Conservation (phyloP, 2,113 vertebrate species). For the Acanthochromis polyacanthus region DNA sequence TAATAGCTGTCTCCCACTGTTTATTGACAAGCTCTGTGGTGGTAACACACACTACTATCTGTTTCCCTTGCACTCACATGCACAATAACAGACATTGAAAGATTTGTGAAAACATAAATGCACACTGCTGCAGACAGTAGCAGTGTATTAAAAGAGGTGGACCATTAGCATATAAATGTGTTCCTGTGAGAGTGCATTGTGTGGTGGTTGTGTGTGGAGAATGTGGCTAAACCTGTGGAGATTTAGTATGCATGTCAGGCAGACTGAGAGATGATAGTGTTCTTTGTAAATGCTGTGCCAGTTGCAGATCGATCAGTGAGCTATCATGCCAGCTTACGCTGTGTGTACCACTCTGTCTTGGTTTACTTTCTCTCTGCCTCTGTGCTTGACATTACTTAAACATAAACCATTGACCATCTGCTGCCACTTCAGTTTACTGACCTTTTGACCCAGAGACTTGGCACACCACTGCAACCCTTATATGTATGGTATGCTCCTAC, state of each 20-base stretch:
- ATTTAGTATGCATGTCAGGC: conserved; percentile 40
- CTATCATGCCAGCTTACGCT: not conserved
- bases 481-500: conserved; percentile 2
- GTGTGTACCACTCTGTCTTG: not conserved
- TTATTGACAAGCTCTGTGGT: conserved; percentile 2
- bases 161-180: conserved; percentile 69
- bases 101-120: conserved; percentile 18
- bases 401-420: conserved; percentile 69
- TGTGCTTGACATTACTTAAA: conserved; percentile 61
- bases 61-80: not conserved
- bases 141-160: conserved; percentile 35
- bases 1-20: conserved; percentile 51
- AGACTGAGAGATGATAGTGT: conserved; percentile 48
- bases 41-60: conserved; percentile 19
- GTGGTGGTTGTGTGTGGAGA: conserved; percentile 2
- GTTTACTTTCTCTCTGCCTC: not conserved
- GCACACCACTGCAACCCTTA: not conserved
- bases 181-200: conserved; percentile 35
- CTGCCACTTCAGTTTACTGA: conserved; percentile 47
- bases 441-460: conserved; percentile 40
- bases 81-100: conserved; percentile 22
- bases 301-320: conserved; percentile 41
- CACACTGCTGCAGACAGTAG: conserved; percentile 20
- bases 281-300: conserved; percentile 40
- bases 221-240: conserved; percentile 19